These are phyloP conservation scores for Sterrhoptilus dennistouni DNA, from an alignment of 2,113 vertebrate genomes.

Conservation along the genomic window DNA sequence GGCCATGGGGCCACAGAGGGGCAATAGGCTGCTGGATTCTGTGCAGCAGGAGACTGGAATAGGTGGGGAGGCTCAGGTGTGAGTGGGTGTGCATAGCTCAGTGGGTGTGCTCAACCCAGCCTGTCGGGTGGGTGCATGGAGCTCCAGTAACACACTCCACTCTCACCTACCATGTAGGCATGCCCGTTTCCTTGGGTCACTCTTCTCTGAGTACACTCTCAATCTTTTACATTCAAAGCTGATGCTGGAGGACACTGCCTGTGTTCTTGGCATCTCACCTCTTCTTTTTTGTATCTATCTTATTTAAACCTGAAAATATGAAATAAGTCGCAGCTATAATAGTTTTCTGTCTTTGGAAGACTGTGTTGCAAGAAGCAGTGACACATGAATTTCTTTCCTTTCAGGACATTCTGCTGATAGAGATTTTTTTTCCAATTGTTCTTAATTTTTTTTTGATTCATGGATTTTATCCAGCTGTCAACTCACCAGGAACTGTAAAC, in stretches of 20 bases:
- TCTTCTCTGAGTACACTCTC: not conserved
- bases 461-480: not conserved
- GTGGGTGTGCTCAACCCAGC: not conserved
- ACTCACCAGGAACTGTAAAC: not conserved
- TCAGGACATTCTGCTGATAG: not conserved
- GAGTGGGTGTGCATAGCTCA: not conserved
- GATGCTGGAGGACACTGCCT: not conserved
- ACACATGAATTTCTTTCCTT: not conserved
- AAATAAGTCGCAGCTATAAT: not conserved
- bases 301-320: not conserved
- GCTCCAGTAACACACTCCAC: not conserved
- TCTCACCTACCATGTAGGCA: fast-evolving
- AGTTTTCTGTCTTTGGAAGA: not conserved
- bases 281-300: not conserved
- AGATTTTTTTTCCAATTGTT: not conserved
- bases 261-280: not conserved
- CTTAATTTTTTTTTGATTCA: not conserved
- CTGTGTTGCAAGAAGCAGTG: not conserved
- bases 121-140: not conserved
- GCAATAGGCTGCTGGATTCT: not conserved
- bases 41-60: not conserved
- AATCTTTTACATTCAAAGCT: not conserved
- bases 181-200: not conserved
- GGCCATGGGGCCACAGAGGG: fast-evolving
- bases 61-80: fast-evolving